These are phyloP conservation scores for Mormyrus proboscirostris DNA, from an alignment of 2,797 vertebrate genomes.

Conservation along the genomic window DNA sequence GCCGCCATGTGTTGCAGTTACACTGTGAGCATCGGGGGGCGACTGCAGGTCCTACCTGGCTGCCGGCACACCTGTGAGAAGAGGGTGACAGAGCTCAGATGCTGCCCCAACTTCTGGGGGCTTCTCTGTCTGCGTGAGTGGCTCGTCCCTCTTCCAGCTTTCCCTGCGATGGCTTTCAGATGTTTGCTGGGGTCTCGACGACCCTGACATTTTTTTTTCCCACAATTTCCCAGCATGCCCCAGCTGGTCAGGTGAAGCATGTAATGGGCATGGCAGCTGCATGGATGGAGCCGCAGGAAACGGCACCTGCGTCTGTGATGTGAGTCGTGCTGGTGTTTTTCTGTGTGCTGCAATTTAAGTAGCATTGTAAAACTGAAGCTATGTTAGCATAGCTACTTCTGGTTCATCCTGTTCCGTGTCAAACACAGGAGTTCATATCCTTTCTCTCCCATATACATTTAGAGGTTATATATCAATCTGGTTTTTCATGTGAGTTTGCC, in stretches of 20 bases:
- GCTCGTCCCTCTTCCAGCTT: background rate
- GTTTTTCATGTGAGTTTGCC: background rate
- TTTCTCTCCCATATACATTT: background rate
- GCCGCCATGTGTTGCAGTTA: conserved; percentile 63
- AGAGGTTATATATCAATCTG: background rate
- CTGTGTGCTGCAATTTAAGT: background rate
- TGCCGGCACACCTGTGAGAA: conserved; percentile 68
- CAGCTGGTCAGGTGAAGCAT: conserved; percentile 66
- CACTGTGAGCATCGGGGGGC: conserved; percentile 63
- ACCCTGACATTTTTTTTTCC: background rate
- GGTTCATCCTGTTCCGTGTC: background rate
- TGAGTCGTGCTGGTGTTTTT: conserved; percentile 44
- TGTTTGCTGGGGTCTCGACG: background rate
- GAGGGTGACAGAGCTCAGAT: conserved; percentile 54
- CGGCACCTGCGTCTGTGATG: conserved; percentile 84
- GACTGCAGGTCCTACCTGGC: conserved; percentile 56
- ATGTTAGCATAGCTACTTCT: background rate
- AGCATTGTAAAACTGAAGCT: background rate
- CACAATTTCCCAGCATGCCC: conserved; percentile 71
- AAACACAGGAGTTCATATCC: background rate
- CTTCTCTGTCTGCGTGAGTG: conserved; percentile 71
- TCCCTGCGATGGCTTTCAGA: background rate
- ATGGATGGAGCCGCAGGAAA: conserved; percentile 68
- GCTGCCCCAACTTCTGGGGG: conserved; percentile 83
- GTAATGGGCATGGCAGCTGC: conserved; percentile 75